Percentiles rank a stretch among this genome's conserved stretches.
Conservation (phyloP, 2,888 invertebrate species). For the Ophion obscuratus region DNA sequence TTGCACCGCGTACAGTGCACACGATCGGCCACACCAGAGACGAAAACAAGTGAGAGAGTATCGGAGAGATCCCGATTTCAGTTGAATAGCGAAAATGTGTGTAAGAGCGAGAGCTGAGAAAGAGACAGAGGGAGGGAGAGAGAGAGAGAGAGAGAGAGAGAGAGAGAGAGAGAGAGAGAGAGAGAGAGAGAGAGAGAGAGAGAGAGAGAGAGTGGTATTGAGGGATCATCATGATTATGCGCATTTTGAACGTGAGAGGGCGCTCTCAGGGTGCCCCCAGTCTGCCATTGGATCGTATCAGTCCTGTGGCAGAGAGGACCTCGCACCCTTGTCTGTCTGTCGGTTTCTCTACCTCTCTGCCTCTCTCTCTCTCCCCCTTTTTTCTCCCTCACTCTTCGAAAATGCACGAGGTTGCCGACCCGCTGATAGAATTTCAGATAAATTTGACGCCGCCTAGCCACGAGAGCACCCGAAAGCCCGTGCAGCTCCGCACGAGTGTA, state of each 20-base stretch:
- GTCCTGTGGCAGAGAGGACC: conserved; percentile 38
- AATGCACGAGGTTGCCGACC: conserved; percentile 67
- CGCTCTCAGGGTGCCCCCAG: conserved; percentile 23
- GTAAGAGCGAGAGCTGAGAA: conserved; percentile 11
- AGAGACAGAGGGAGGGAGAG: no score
- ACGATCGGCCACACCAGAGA: conserved; percentile 50
- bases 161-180: conserved; percentile 31
- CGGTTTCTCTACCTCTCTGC: not conserved
- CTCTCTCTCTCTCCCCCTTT: not conserved
- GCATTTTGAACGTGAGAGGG: conserved; percentile 61
- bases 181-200: conserved; percentile 25
- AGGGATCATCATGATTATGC: conserved; percentile 66
- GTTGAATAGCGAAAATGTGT: conserved; percentile 5
- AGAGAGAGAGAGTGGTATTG: conserved; percentile 41
- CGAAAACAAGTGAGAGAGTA: conserved; percentile 20
- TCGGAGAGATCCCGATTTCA: conserved; percentile 48
- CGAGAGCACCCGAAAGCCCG: conserved; percentile 49
- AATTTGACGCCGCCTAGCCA: conserved; percentile 59
- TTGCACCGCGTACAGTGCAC: conserved; percentile 34
- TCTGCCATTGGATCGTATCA: conserved; percentile 62
- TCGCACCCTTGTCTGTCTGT: conserved; percentile 39
- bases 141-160: conserved; percentile 36
- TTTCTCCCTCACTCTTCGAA: conserved; percentile 16
- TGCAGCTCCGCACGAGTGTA: conserved; percentile 52
- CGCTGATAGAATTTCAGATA: conserved; percentile 64